Evolutionary conservation across 2,888 invertebrate species (phyloP), one percentile per base, ranked within the genome.

Genomic region (Lasioglossum oenotherae): DNA sequence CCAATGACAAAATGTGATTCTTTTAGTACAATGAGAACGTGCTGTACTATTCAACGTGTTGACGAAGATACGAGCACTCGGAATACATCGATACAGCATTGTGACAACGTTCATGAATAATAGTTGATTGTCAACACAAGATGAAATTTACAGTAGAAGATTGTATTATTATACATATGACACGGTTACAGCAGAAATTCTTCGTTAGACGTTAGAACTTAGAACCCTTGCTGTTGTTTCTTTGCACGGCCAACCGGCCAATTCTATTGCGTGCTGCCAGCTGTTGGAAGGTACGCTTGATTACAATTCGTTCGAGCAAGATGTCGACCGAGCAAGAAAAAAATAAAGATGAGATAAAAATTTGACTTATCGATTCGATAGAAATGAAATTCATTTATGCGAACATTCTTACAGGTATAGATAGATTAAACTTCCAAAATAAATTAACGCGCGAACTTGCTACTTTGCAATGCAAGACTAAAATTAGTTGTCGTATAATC

Each of bases 191-290:
- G 12, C 72, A 77, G 23, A 57, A 84, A 31, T 84, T 84, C 75
- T 80, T 60, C 64, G 81, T 82, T 71, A 75, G 38, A 38, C 38
- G 38, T 38, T 38, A 38, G 41, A 31, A 27, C 60, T 5, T 38
- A 38, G 41, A 31, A 27, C 67, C 23, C 27, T 46, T 4, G 76
- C 69, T 78, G 71, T 78, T n/a, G 35, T 31, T 44, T 57, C 67
- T 73, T 35, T 44, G n/a, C 41, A 35, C 27, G 5, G 6, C 12
- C 31, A 31, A 31, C 31, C 27, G 5, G 6, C 8, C n/a, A 75
- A 31, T 74, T 67, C 35, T 41, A 46, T n/a, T 86, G 31, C 14
- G 80, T 89, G 86, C 88, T 89, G 89, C 89, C 89, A 84, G 53
- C 89, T 89, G 31, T 71, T 60, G 88, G 78, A 5, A 72, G 74